Evolutionary conservation across 2,113 vertebrate genomes (phyloP), one percentile per base, ranked within the genome.

Genomic region (Trogon melanurus): DNA sequence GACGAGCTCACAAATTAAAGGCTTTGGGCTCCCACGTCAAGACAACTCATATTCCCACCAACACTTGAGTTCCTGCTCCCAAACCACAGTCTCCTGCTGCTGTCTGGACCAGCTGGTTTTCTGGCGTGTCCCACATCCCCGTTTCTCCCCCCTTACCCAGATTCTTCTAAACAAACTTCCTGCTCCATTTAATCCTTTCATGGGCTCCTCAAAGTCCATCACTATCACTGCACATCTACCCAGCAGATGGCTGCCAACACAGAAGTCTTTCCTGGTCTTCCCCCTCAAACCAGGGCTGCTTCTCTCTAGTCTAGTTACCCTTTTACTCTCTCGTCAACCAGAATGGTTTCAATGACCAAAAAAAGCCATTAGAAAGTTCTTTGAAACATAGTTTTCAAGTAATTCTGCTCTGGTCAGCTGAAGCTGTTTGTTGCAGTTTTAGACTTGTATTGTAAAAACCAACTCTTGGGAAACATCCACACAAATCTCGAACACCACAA

Each of bases 1-100:
- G 85, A 78, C 82, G 78, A 88, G 67, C 64, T 95, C 72, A 79
- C 51, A 95, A 90, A 93, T 96, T 83, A 90, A 94, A 96, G 53
- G 65, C 61, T 86, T 74, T 85, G 10, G 1, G 72, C 38, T 93
- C 64, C 72, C 69, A 76, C 78, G 56, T 86, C 74, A 95, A 91
- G 90, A 57, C 79, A 95, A 81, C 71, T 73, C 72, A 80, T 88
- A 72, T 95, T 90, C 90, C 82, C 85, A 96, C 71, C 88, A 92
- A 53, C 85, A 84, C 19, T 38, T 53, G 51, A 88, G 34, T 80
- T 95, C 56, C 90, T 96, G 61, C 57, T 96, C 85, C 61, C 69
- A 94, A 96, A 93, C 85, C 93, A 91, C 81, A 90, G 90, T 91
- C 90, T 96, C 62, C 82, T 71, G 38, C 38, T 74, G 44, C 47